Base-by-base conservation (phyloP, 2,888 invertebrate genomes). In the Hydrotaea diabolus region DNA sequence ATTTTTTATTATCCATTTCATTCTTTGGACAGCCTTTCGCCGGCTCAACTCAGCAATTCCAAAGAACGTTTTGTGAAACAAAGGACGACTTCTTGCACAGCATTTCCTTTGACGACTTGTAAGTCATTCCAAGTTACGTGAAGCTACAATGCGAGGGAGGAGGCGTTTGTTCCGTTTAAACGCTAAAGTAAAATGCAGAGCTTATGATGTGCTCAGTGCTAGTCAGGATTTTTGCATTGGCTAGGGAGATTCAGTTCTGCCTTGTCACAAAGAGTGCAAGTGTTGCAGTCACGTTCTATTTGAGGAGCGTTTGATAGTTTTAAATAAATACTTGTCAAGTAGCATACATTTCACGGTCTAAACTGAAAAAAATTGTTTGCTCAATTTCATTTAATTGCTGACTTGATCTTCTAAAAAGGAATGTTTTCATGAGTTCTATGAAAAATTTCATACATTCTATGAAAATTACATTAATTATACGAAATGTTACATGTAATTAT, bases 1-100 rank as follows among this genome's bases (percentile, higher is more conserved):
- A 91, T 89, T 89, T 90, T 90, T 90, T 89, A 90, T 91, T 89
- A 87, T 4, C 3, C 31, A n/a, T 88, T 88, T 89, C 64, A 39
- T 72, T 55, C 26, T 36, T 39, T 39, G 17, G 26, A 21, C 49
- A 39, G 21, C 43, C 43, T 57, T 73, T 66, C 3, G 17, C 19
- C 36, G 26, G 55, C 36, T 53, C 66, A 21, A 39, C 73, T 73
- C 19, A 31, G 11, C n/a, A 66, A 21, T 3, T 21, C 17, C 13
- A 66, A 43, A 21, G 43, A 21, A 43, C 15, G 43, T 43, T 43
- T 66, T 23, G 15, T 26, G 49, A 49, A 49, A 69, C 69, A 69
- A 69, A 23, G 21, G n/a, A 69, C 21, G 23, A 17, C 11, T 21
- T 2, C 55, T 3, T 2, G 19, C 21, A 21, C 21, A 55, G 9